These are phyloP conservation scores for Agonum fuliginosum DNA, from an alignment of 2,888 invertebrate species.

Conservation along the genomic window DNA sequence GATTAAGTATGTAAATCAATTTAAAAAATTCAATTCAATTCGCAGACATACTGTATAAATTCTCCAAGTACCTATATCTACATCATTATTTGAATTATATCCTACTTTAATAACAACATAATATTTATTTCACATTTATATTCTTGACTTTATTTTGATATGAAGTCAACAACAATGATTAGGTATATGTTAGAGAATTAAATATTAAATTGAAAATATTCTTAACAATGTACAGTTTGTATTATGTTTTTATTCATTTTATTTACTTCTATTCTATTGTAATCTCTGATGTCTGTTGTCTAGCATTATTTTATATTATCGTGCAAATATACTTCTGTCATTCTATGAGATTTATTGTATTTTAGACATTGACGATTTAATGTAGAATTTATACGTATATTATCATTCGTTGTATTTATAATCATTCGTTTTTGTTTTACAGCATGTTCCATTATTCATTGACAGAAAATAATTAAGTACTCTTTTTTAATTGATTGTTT, in stretches of 20 bases:
- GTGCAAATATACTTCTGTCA: background rate
- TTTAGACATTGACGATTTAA: background rate
- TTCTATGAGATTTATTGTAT: background rate
- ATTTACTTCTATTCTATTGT: background rate
- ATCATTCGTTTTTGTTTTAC: background rate
- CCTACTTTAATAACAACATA: too few relatives aligned
- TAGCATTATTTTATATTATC: background rate
- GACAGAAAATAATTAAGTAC: background rate
- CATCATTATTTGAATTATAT: too few relatives aligned
- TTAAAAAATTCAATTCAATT: too few relatives aligned
- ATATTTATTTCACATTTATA: too few relatives aligned
- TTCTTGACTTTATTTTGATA: too few relatives aligned
- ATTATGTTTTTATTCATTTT: background rate
- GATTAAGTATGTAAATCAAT: too few relatives aligned
- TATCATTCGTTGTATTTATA: too few relatives aligned
- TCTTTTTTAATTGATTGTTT: constrained; percentile 8
- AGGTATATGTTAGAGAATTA: background rate
- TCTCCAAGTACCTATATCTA: too few relatives aligned
- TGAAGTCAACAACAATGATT: too few relatives aligned
- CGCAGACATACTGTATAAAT: too few relatives aligned
- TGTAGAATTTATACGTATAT: constrained; percentile 13
- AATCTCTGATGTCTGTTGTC: background rate
- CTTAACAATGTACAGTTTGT: background rate
- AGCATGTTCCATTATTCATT: constrained; percentile 26
- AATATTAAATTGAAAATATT: background rate